Evolutionary conservation across 2,113 vertebrate species (phyloP).

Genomic region (Myiagra hebetior): DNA sequence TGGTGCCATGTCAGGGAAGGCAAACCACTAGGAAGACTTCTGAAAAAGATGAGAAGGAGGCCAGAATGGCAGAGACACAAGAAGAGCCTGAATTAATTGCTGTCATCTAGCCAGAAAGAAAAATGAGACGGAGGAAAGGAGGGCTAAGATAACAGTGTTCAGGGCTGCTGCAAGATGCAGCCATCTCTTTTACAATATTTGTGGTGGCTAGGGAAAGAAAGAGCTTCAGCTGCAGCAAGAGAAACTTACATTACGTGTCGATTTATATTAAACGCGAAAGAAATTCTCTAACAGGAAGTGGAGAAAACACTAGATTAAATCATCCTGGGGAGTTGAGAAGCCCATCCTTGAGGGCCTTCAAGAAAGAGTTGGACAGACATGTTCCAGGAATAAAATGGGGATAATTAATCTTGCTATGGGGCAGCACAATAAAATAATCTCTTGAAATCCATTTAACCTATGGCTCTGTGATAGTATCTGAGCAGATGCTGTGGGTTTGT

Average conservation of each 20-base stretch:
- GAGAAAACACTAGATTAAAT: background rate
- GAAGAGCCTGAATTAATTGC: background rate
- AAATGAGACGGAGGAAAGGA: background rate
- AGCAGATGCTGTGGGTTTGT: background rate
- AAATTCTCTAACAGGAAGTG: background rate
- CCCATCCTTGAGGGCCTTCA: background rate
- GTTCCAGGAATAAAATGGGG: background rate
- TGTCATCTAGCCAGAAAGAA: background rate
- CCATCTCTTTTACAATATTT: background rate
- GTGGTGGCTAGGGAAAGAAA: background rate
- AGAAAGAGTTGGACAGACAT: background rate
- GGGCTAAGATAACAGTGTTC: background rate
- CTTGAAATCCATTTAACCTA: background rate
- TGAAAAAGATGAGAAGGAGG: background rate
- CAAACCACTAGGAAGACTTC: background rate
- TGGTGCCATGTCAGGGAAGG: background rate
- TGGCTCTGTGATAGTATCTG: background rate
- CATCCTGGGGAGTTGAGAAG: background rate
- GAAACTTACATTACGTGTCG: background rate
- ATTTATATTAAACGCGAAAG: background rate
- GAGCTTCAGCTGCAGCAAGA: background rate
- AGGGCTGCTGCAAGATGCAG: background rate
- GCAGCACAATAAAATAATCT: background rate
- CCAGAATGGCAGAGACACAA: background rate
- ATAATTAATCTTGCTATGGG: background rate